phyloP scores from a whole-genome alignment of 1,140 invertebrate species.

The Neocloeon triangulifer region DNA sequence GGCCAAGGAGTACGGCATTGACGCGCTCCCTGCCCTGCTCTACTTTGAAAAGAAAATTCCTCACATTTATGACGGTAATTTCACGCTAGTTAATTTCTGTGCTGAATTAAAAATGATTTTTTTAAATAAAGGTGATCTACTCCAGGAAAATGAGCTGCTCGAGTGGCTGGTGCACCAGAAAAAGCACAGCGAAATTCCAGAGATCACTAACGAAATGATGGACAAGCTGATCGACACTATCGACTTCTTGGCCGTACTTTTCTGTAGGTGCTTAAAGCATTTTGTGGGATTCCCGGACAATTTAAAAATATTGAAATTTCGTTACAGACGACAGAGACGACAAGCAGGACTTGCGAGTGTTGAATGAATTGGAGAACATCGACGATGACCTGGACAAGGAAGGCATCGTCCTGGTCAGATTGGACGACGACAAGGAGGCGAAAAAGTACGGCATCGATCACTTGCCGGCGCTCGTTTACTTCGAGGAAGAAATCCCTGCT shows the following conservation, averaged over 20 bases:
- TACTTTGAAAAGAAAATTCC: conserved; percentile 75
- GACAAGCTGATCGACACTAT: conserved; percentile 66
- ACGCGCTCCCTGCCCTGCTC: conserved; percentile 52
- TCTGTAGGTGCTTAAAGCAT: conserved; percentile 37
- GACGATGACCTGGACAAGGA: conserved; percentile 79
- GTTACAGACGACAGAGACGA: conserved; percentile 67
- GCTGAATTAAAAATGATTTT: conserved; percentile 4
- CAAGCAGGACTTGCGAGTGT: conserved; percentile 63
- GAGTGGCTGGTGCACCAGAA: conserved; percentile 78
- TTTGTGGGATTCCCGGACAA: conserved; percentile 4
- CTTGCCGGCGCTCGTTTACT: conserved; percentile 69
- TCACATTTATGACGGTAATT: conserved; percentile 68
- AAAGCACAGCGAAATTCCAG: conserved; percentile 72
- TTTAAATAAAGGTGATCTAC: conserved; percentile 40
- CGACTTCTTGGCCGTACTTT: conserved; percentile 59
- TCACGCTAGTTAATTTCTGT: no score
- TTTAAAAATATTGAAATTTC: conserved; percentile 4
- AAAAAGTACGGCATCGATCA: conserved; percentile 81
- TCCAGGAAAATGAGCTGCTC: conserved; percentile 72
- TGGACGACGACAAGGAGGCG: conserved; percentile 68
- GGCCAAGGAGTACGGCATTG: conserved; percentile 75
- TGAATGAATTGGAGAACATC: conserved; percentile 80
- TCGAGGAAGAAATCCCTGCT: conserved; percentile 77
- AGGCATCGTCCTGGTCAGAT: conserved; percentile 70
- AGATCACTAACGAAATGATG: conserved; percentile 85